phyloP scores from a whole-genome alignment of 2,888 invertebrate genomes.

The Philonicus albiceps region DNA sequence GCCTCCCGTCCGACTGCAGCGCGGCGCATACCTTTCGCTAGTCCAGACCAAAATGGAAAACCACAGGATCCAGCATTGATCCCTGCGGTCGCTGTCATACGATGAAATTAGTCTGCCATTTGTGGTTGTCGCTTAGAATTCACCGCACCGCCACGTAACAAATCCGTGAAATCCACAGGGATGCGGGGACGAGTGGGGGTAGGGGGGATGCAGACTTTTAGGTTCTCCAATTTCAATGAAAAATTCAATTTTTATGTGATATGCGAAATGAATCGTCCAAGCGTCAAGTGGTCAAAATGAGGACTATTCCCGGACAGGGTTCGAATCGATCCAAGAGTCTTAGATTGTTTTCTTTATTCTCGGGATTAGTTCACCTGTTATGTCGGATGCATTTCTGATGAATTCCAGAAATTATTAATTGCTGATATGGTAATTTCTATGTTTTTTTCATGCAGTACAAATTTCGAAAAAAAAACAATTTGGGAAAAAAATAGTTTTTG shows the following conservation, averaged over 20 bases:
- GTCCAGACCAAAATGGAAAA: background rate
- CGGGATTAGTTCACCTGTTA: background rate
- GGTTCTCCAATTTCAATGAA: background rate
- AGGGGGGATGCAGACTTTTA: background rate
- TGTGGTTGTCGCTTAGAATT: conserved; percentile 21
- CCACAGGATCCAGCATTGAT: conserved; percentile 30
- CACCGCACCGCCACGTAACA: background rate
- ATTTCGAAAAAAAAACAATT: no score
- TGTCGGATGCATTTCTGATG: background rate
- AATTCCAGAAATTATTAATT: background rate
- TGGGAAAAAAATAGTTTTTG: no score
- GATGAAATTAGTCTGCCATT: conserved; percentile 31
- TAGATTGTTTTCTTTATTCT: background rate
- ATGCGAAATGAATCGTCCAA: background rate
- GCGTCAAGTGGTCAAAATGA: background rate
- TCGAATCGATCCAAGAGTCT: background rate
- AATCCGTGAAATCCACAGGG: background rate
- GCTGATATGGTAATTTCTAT: no score
- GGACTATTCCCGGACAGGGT: background rate
- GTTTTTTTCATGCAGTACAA: no score
- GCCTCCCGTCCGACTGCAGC: background rate
- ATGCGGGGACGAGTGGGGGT: no score
- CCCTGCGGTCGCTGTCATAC: conserved; percentile 33
- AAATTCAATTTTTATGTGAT: conserved; percentile 7
- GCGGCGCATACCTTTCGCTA: background rate